These are phyloP conservation scores for Catocala nupta DNA, from an alignment of 2,888 invertebrate species.

Conservation along the genomic window DNA sequence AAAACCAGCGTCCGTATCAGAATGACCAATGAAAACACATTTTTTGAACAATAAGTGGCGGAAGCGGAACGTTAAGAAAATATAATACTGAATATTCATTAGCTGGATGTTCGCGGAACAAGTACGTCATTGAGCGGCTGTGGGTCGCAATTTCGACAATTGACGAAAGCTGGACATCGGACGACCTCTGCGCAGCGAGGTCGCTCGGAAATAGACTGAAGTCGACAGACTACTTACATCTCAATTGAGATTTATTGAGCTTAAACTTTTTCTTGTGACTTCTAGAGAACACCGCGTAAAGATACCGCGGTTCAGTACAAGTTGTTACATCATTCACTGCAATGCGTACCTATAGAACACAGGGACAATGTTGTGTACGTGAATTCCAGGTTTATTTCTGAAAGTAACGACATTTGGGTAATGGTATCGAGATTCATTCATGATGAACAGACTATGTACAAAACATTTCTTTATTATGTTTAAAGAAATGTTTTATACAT, in stretches of 20 bases:
- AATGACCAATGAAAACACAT: conserved; percentile 10
- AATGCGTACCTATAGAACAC: conserved; percentile 35
- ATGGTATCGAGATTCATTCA: conserved; percentile 20
- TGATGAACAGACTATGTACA: conserved; percentile 1
- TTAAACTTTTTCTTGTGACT: conserved; percentile 26
- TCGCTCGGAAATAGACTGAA: conserved; percentile 57
- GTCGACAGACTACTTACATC: conserved; percentile 41
- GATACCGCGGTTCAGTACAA: conserved; percentile 22
- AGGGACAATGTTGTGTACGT: conserved; percentile 18
- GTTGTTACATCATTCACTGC: conserved; percentile 47
- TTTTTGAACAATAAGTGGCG: conserved; percentile 6
- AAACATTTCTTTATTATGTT: conserved; percentile 8
- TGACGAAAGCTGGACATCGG: conserved; percentile 57
- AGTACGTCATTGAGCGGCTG: conserved; percentile 54
- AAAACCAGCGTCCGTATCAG: conserved; percentile 2
- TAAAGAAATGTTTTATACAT: background rate
- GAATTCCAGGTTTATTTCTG: conserved; percentile 26
- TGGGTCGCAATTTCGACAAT: conserved; percentile 56
- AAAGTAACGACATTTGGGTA: conserved; percentile 21
- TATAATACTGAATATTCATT: conserved; percentile 14
- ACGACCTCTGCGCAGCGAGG: conserved; percentile 59
- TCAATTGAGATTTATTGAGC: conserved; percentile 44
- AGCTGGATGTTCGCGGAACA: conserved; percentile 30
- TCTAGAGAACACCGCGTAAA: conserved; percentile 21
- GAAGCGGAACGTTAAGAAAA: conserved; percentile 8